These are phyloP conservation scores for Hippasteria phrygiana DNA, from an alignment of 53 echinoderm and acorn worm species.

Conservation along the genomic window DNA sequence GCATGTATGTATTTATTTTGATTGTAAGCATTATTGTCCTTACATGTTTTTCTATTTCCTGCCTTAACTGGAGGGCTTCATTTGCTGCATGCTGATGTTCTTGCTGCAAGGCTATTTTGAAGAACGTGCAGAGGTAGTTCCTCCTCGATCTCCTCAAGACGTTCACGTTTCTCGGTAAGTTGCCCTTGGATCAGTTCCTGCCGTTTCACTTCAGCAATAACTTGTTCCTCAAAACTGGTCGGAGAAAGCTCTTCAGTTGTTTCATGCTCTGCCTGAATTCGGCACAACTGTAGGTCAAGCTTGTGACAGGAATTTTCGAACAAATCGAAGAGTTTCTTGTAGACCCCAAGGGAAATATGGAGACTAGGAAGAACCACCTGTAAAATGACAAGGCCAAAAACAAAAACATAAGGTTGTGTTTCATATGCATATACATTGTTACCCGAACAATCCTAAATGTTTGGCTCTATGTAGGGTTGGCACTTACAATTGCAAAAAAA, in stretches of 20 bases:
- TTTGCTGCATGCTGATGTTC: neutral
- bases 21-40: neutral
- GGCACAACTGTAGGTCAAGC: slow-evolving; percentile 19
- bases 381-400: neutral
- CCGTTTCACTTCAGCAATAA: neutral
- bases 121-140: slow-evolving; percentile 46
- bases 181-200: neutral
- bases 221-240: slow-evolving; percentile 4
- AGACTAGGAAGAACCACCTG: slow-evolving; percentile 38
- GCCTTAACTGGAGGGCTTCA: neutral
- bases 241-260: neutral
- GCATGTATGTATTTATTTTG: neutral
- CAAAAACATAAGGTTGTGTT: neutral
- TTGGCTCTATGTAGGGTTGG: neutral
- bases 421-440: neutral
- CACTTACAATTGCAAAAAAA: neutral
- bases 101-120: neutral
- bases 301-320: slow-evolving; percentile 22
- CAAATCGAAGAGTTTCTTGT: slow-evolving; percentile 34
- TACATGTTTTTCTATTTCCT: neutral
- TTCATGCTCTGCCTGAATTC: neutral
- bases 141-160: slow-evolving; percentile 37
- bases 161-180: slow-evolving; percentile 1
- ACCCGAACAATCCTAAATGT: neutral
- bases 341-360: slow-evolving; percentile 35